Evolutionary conservation across 30 jellyfish, hydroid and myxozoan genomes (phyloP), one percentile per base, ranked within the genome.

Genomic region (Turritopsis rubra): DNA sequence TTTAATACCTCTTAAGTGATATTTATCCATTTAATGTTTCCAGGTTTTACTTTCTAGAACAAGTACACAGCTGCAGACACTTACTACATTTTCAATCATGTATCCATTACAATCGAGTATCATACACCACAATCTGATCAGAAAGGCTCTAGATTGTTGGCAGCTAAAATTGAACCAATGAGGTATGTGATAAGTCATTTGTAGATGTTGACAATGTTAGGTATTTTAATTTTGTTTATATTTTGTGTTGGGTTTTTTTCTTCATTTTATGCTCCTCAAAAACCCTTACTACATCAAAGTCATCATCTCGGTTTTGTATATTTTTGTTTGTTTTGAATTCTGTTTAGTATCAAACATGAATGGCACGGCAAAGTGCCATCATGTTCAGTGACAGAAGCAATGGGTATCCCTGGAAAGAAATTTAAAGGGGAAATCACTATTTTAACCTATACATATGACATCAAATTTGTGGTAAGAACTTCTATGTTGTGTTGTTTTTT

Each of bases 71-170:
- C 71, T 52, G 81, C 93, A 29, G 89, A 86, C 85, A 89, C 97
- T 19, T 89, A 85, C 68, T 93, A 93, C 60, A 23, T 93, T 23
- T 93, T 93, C 89, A 93, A 93, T 81, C 99, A 93, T 74, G 95
- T 88, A 54, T 88, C 80, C 87, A 93, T 93, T 18, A 79, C 91
- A 1, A 85, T 93, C 87, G 85, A 85, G 28, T 93, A 88, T 75
- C 96, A 88, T 85, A 85, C 86, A 71, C 96, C 96, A 0, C 53
- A 21, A 21, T 86, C 83, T 1, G 96, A 89, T 72, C 96, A 93
- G 99, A 88, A 60, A 66, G 96, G 96, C 16, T 96, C 99, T 8
- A 82, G 99, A 28, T 87, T 93, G 70, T 31, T 93, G 86, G 85
- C 99, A 52, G 99, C 99, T 16, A 85, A 83, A 74, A 77, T 93